Evolutionary conservation across 2,888 invertebrate genomes (phyloP), one percentile per base, ranked within the genome.

Genomic region (Eupithecia subfuscata): DNA sequence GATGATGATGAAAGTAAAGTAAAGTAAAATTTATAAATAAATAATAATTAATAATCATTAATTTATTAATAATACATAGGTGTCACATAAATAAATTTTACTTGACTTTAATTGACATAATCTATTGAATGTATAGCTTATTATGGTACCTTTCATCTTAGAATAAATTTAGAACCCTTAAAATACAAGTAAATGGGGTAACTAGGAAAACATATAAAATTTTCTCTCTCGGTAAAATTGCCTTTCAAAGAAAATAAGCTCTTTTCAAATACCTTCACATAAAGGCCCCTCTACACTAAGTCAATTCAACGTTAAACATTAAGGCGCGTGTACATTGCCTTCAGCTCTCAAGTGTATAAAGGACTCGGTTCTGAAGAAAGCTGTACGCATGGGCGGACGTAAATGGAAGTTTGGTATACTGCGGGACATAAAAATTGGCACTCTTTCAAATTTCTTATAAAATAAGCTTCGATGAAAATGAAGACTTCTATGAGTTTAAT

Each of bases 321-420:
- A 74, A 74, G 71, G 70, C 56, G 71, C 68, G 14, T 71, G 25
- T 25, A 70, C 67, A 74, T 71, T 74, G 71, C 65, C 52, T 56
- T 56, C 22, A 30, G 63, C 34, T 30, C 69, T 52, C 43, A 60
- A 67, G 45, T 69, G 67, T 30, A 34, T 69, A 73, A 74, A 71
- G 74, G 71, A 76, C 70, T 52, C 16, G 48, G 56, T 30, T 73
- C 69, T 74, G 56, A 70, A 76, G 76, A 70, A 76, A 73, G 75
- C 72, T 64, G 30, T 25, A 75, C 76, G 78, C 76, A 74, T 76
- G 75, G 71, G n/a, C 68, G 73, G n/a, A 18, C 65, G 30, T 64
- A 25, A 75, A 78, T 77, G 70, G 70, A 69, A 52, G 37, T 52
- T 64, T 12, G 8, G 72, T 76, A 71, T 69, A 77, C 71, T 77